A percentile compares a stretch with the other conserved stretches of the same genome.
phyloP scores from a whole-genome alignment of 2,888 invertebrate species.

The Ornithoptera priamus region DNA sequence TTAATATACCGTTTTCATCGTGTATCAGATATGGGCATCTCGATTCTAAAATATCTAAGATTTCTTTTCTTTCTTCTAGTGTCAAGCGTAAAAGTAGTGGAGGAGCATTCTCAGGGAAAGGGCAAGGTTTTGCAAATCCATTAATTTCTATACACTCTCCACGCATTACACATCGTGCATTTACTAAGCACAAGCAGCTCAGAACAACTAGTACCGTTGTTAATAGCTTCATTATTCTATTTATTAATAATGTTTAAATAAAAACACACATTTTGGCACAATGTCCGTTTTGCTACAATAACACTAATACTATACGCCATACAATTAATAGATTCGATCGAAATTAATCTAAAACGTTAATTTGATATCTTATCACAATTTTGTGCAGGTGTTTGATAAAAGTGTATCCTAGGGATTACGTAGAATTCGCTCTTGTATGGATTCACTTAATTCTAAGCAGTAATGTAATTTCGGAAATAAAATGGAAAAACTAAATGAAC shows the following conservation, averaged over 20 bases:
- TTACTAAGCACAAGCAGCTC: constrained; percentile 38
- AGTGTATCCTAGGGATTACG: constrained; percentile 31
- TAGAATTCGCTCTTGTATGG: constrained; percentile 31
- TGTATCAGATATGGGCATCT: constrained; percentile 82
- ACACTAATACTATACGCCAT: constrained; percentile 15
- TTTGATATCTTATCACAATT: constrained; percentile 60
- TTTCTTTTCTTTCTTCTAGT: constrained; percentile 53
- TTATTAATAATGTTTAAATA: constrained; percentile 7
- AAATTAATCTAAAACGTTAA: constrained; percentile 39
- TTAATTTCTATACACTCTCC: constrained; percentile 49
- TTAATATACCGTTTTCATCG: constrained; percentile 56
- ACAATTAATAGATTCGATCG: constrained; percentile 37
- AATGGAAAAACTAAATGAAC: constrained; percentile 31
- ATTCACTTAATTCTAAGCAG: constrained; percentile 30
- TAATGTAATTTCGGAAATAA: constrained; percentile 33
- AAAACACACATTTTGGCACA: constrained; percentile 14
- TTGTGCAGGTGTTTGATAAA: constrained; percentile 63
- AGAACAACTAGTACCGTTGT: constrained; percentile 12
- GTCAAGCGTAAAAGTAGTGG: constrained; percentile 50
- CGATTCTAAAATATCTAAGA: constrained; percentile 59
- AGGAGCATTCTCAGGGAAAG: constrained; percentile 44
- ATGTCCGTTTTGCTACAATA: background rate
- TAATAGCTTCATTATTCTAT: constrained; percentile 29
- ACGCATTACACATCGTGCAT: constrained; percentile 57
- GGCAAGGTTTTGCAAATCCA: constrained; percentile 52